Evolutionary conservation across 2,113 vertebrate species (phyloP).

Genomic region (Podarcis muralis): DNA sequence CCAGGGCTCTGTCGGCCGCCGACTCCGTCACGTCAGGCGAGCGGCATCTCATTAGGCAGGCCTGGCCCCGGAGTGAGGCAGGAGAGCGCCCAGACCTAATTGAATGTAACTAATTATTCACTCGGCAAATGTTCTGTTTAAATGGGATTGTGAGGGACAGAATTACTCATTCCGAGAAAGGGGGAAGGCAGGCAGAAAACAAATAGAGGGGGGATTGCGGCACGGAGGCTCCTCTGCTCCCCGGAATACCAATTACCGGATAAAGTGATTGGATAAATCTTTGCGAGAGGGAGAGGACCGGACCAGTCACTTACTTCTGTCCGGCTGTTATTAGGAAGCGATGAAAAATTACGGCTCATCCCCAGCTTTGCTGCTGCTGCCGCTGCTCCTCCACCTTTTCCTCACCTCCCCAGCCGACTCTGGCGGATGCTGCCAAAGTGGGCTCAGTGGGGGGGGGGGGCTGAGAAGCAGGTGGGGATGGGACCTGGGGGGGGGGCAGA

Average conservation of each 20-base stretch:
- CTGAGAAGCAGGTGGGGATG: background rate
- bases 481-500: too few relatives aligned
- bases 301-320: conserved; percentile 68
- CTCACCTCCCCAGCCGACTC: background rate
- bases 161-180: conserved; percentile 78
- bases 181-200: conserved; percentile 73
- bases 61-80: conserved; percentile 72
- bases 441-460: too few relatives aligned
- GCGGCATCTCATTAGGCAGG: conserved; percentile 61
- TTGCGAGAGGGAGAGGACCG: conserved; percentile 57
- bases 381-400: background rate
- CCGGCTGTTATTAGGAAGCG: conserved; percentile 44
- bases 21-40: background rate
- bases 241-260: conserved; percentile 75
- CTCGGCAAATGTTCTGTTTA: conserved; percentile 68
- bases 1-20: fast-evolving
- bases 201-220: conserved; percentile 70
- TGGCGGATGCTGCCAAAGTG: background rate
- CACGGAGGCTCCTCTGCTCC: conserved; percentile 60
- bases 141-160: conserved; percentile 80
- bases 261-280: conserved; percentile 65
- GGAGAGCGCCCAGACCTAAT: conserved; percentile 67
- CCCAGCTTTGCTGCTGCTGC: background rate
- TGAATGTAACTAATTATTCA: conserved; percentile 83
- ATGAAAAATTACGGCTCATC: conserved; percentile 50